A percentile compares a stretch with the other conserved stretches of the same genome.
These are phyloP conservation scores for Palythoa heliodiscus DNA, from an alignment of 92 coral and sea anemone genomes.

Conservation along the genomic window DNA sequence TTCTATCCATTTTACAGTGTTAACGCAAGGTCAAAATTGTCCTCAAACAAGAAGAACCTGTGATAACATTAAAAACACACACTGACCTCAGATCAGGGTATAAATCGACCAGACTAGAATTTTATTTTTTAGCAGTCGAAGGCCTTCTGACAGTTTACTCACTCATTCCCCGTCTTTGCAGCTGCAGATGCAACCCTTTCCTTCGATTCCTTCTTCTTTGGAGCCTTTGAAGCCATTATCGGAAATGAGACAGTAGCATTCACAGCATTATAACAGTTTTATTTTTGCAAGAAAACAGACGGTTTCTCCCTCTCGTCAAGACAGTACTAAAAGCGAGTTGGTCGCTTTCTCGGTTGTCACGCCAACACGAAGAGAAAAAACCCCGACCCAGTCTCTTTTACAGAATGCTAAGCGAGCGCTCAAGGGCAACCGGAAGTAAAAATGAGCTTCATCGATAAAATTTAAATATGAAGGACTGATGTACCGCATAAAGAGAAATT, in stretches of 20 bases:
- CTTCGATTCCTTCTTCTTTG: conserved; percentile 97
- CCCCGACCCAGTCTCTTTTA: conserved; percentile 29
- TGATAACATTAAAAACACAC: conserved; percentile 1
- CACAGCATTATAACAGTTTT: conserved; percentile 19
- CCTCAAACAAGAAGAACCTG: neutral
- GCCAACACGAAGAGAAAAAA: conserved; percentile 24
- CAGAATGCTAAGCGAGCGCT: neutral
- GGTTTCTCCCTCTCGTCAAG: neutral
- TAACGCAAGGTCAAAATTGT: conserved; percentile 26
- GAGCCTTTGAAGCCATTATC: conserved; percentile 95
- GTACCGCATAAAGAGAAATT: too few relatives aligned
- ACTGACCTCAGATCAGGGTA: neutral
- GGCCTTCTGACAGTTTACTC: conserved; percentile 44
- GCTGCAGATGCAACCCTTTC: conserved; percentile 95
- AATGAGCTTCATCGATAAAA: too few relatives aligned
- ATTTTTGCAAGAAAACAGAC: neutral
- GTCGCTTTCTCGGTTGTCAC: conserved; percentile 38
- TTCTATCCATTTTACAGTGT: neutral
- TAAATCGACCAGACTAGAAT: neutral
- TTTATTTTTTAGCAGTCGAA: neutral
- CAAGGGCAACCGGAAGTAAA: neutral
- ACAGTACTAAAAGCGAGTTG: neutral
- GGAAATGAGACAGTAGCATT: neutral
- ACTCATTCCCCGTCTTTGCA: conserved; percentile 88
- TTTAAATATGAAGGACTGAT: too few relatives aligned